A percentile compares a stretch with the other conserved stretches of the same genome.
Conservation (phyloP, 2,113 vertebrate species). For the Protobothrops mucrosquamatus region DNA sequence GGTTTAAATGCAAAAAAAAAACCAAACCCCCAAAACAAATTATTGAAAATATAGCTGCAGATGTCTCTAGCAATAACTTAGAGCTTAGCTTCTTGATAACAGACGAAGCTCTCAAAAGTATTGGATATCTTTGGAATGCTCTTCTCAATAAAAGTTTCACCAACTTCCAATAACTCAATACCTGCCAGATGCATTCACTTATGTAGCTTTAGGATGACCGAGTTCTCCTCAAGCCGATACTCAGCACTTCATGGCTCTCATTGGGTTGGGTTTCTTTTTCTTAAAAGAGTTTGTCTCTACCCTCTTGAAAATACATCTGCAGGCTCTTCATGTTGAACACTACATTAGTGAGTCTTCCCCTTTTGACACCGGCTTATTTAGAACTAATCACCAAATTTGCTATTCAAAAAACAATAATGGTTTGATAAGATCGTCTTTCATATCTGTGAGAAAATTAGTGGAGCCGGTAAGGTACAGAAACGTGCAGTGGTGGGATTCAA, state of each 20-base stretch:
- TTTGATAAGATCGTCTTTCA: neutral
- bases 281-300: neutral
- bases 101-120: neutral
- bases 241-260: neutral
- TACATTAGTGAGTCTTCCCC: neutral
- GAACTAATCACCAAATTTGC: neutral
- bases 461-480: neutral
- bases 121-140: neutral
- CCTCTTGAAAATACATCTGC: neutral
- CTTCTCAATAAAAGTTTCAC: neutral
- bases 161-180: neutral
- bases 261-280: neutral
- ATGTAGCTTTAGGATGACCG: neutral
- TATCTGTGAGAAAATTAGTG: neutral
- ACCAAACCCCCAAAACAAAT: too few relatives aligned
- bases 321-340: neutral
- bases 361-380: neutral
- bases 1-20: neutral
- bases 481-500: too few relatives aligned
- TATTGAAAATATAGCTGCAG: neutral
- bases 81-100: neutral
- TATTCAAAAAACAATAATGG: neutral
- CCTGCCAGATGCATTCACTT: neutral
- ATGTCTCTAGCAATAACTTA: neutral
- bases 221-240: neutral